These are phyloP conservation scores for Cepphus grylle DNA, from an alignment of 2,113 vertebrate species.

Conservation along the genomic window DNA sequence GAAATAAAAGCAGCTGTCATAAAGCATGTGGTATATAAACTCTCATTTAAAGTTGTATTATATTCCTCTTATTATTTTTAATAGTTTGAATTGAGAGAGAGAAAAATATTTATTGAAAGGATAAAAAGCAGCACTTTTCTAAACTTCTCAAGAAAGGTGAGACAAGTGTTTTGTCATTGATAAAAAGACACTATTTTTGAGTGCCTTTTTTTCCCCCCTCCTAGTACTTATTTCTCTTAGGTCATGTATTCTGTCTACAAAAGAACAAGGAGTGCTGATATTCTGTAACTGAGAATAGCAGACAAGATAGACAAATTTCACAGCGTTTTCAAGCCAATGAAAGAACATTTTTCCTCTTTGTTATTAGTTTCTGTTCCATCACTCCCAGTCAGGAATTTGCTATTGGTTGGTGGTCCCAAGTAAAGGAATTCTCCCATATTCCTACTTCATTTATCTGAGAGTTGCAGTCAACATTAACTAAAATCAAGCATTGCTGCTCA, in stretches of 20 bases:
- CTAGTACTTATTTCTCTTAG: background rate
- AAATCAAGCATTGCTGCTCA: background rate
- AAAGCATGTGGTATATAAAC: constrained; percentile 67
- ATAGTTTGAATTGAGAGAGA: constrained; percentile 54
- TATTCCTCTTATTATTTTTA: constrained; percentile 72
- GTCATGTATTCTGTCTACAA: background rate
- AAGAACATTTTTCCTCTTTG: background rate
- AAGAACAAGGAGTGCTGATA: background rate
- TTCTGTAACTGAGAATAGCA: background rate
- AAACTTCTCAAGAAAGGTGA: background rate
- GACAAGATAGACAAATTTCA: background rate
- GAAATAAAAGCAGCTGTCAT: constrained; percentile 76
- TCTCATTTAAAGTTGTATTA: constrained; percentile 63
- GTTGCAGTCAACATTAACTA: background rate
- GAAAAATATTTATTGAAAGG: constrained; percentile 58
- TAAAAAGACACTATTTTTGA: background rate
- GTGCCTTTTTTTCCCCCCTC: background rate
- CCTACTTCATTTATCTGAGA: background rate
- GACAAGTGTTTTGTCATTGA: background rate
- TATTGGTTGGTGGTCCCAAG: background rate
- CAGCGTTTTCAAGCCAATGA: background rate
- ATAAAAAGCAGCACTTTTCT: constrained; percentile 37
- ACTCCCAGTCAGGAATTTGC: background rate
- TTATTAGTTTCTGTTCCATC: background rate
- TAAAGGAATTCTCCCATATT: background rate